phyloP scores from a whole-genome alignment of 2,888 invertebrate genomes.

The Vandiemenella viatica region DNA sequence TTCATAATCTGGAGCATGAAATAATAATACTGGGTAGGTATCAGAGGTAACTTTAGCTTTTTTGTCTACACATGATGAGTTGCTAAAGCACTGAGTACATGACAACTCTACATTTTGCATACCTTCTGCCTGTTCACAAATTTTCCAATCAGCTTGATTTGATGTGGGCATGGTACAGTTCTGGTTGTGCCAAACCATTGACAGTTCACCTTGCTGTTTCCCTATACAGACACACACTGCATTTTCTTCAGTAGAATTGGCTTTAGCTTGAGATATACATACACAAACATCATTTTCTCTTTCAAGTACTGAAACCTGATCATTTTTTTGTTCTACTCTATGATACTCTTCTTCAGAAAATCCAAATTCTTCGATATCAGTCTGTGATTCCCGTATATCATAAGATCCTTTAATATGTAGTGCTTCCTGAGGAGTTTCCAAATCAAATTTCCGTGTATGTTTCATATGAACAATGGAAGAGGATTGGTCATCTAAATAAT shows the following conservation, averaged over 20 bases:
- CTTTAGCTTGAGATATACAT: constrained; percentile 16
- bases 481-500: constrained; percentile 29
- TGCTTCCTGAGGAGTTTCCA: constrained; percentile 30
- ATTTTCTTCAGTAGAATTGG: background rate
- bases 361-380: constrained; percentile 39
- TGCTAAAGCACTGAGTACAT: constrained; percentile 6
- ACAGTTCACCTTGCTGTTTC: constrained; percentile 16
- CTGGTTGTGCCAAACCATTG: constrained; percentile 15
- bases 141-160: constrained; percentile 3
- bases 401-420: constrained; percentile 35
- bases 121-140: constrained; percentile 8
- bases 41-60: background rate
- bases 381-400: constrained; percentile 28
- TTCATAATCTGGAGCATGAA: background rate
- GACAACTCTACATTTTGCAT: constrained; percentile 5
- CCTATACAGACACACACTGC: constrained; percentile 17
- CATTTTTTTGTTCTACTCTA: constrained; percentile 3
- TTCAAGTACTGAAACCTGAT: constrained; percentile 17
- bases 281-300: constrained; percentile 18
- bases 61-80: background rate
- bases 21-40: background rate
- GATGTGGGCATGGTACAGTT: constrained; percentile 1
- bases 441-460: constrained; percentile 29
- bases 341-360: constrained; percentile 19
- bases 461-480: constrained; percentile 32